Percentiles rank a stretch among this genome's conserved stretches.
Conservation (phyloP, 1,140 invertebrate genomes). For the Zaprionus camerounensis region DNA sequence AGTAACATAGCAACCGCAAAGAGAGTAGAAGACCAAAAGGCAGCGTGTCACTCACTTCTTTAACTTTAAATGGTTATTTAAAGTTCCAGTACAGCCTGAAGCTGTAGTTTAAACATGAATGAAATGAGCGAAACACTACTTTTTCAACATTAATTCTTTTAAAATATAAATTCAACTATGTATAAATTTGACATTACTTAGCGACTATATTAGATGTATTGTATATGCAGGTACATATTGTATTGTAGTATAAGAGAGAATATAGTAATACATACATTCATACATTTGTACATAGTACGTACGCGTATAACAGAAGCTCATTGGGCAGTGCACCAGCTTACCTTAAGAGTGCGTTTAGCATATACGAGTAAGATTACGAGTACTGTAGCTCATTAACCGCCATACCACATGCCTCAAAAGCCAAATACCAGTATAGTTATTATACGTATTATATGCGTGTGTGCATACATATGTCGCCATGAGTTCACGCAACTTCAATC, state of each 20-base stretch:
- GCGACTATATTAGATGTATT: slow-evolving; percentile 25
- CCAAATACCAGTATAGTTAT: slow-evolving; percentile 71
- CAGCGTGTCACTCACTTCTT: neutral
- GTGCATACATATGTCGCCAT: slow-evolving; percentile 29
- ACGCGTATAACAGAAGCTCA: slow-evolving; percentile 64
- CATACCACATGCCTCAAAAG: slow-evolving; percentile 81
- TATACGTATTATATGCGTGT: slow-evolving; percentile 58
- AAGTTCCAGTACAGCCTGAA: no score
- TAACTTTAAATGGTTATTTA: no score
- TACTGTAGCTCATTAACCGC: slow-evolving; percentile 65
- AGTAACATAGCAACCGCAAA: neutral
- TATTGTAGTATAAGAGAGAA: slow-evolving; percentile 12
- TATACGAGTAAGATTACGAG: slow-evolving; percentile 44
- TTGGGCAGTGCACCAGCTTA: slow-evolving; percentile 79
- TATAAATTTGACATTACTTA: slow-evolving; percentile 36
- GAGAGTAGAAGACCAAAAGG: neutral
- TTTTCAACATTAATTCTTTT: neutral
- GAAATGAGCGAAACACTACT: neutral
- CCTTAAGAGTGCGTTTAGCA: slow-evolving; percentile 79
- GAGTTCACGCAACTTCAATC: slow-evolving; percentile 61
- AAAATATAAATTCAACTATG: slow-evolving; percentile 4
- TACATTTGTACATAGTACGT: slow-evolving; percentile 47
- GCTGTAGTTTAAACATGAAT: no score
- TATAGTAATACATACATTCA: slow-evolving; percentile 9
- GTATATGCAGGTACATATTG: slow-evolving; percentile 6